Evolutionary conservation across 1,140 invertebrate species (phyloP).

Genomic region (Aplysia californica): DNA sequence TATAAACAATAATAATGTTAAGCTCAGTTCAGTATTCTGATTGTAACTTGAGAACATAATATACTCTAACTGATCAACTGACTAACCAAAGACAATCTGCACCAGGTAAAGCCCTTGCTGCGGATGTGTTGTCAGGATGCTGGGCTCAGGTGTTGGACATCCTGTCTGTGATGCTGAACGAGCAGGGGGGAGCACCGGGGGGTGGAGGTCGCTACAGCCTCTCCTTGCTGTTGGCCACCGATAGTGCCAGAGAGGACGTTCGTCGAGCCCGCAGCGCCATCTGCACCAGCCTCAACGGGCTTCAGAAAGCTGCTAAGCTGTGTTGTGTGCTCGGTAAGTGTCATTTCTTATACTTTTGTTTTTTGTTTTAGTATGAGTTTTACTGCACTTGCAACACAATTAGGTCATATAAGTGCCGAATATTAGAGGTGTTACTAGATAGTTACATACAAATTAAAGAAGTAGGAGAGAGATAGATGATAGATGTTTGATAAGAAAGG

Average conservation of each 20-base stretch:
- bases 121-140: conserved; percentile 84
- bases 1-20: too few species aligned
- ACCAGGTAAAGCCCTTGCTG: conserved; percentile 69
- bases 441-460: too few species aligned
- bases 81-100: not conserved
- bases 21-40: too few species aligned
- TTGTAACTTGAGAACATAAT: not conserved
- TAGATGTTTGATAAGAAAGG: too few species aligned
- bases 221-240: conserved; percentile 67
- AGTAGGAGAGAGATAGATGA: too few species aligned
- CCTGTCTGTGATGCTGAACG: conserved; percentile 80
- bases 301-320: conserved; percentile 78
- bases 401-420: too few species aligned
- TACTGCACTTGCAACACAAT: too few species aligned
- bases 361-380: too few species aligned
- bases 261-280: conserved; percentile 76
- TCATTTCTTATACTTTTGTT: too few species aligned
- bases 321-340: conserved; percentile 75
- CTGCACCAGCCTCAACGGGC: conserved; percentile 86
- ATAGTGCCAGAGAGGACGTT: conserved; percentile 69
- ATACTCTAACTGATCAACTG: not conserved
- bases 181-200: conserved; percentile 65
- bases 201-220: conserved; percentile 52
- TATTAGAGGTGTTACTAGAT: too few species aligned
- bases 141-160: conserved; percentile 93